phyloP scores from a whole-genome alignment of 1,140 invertebrate genomes.

The Cylas formicarius region DNA sequence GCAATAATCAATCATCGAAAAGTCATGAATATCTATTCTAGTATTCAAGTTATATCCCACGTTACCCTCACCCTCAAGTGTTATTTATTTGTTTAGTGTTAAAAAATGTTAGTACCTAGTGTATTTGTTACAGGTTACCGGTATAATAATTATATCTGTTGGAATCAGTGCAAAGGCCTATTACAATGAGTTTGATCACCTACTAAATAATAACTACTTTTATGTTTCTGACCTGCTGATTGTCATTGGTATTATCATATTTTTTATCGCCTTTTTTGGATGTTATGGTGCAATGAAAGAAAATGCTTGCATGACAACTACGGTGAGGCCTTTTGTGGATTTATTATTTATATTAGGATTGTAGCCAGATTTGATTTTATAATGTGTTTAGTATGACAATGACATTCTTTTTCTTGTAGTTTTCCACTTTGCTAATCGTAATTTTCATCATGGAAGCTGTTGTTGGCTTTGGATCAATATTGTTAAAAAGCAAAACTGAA shows the following conservation, averaged over 20 bases:
- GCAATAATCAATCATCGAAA: constrained; percentile 7
- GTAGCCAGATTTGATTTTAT: too few species aligned
- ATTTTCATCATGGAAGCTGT: constrained; percentile 80
- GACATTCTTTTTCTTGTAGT: constrained; percentile 55
- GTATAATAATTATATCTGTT: constrained; percentile 54
- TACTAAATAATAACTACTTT: constrained; percentile 57
- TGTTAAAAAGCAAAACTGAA: constrained; percentile 62
- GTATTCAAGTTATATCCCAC: constrained; percentile 5
- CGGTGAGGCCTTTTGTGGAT: constrained; percentile 56
- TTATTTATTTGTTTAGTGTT: neutral
- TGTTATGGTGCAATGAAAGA: constrained; percentile 82
- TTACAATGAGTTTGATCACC: constrained; percentile 59
- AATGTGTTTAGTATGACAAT: too few species aligned
- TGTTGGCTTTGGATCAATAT: constrained; percentile 75
- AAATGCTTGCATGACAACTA: constrained; percentile 77
- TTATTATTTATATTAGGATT: constrained; percentile 4
- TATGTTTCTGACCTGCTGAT: constrained; percentile 71
- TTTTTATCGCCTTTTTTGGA: constrained; percentile 77
- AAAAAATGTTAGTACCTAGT: constrained; percentile 11
- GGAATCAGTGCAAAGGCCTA: constrained; percentile 59
- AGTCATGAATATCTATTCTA: too few species aligned
- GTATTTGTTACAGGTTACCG: constrained; percentile 26
- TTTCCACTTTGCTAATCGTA: constrained; percentile 68
- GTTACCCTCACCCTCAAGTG: neutral
- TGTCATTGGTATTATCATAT: constrained; percentile 68